A percentile compares a stretch with the other conserved stretches of the same genome.
phyloP scores from a whole-genome alignment of 1,140 invertebrate species.

The Onthophagus taurus region DNA sequence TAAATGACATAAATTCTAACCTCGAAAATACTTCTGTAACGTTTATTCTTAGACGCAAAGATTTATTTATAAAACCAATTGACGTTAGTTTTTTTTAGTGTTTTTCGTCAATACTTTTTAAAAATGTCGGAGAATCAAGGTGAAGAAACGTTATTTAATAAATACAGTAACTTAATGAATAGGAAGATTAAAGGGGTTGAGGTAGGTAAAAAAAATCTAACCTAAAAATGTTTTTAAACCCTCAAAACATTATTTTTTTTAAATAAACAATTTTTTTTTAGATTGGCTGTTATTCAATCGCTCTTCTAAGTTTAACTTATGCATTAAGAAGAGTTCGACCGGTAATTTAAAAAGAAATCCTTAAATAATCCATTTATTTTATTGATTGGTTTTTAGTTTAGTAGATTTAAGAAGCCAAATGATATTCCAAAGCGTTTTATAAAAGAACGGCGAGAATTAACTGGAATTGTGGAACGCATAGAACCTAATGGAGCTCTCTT shows the following conservation, averaged over 20 bases:
- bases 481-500: conserved; percentile 40
- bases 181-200: conserved; percentile 37
- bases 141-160: conserved; percentile 26
- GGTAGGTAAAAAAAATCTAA: conserved; percentile 26
- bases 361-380: conserved; percentile 9
- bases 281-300: conserved; percentile 44
- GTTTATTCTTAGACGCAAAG: neutral
- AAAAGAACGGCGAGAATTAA: conserved; percentile 35
- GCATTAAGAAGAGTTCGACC: conserved; percentile 43
- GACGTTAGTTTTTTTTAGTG: neutral
- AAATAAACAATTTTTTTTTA: conserved; percentile 27
- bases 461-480: conserved; percentile 38
- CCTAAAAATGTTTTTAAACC: conserved; percentile 10
- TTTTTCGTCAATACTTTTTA: neutral
- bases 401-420: conserved; percentile 40
- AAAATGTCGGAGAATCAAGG: neutral
- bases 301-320: conserved; percentile 38
- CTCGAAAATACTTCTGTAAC: conserved; percentile 1
- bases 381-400: conserved; percentile 35
- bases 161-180: conserved; percentile 37
- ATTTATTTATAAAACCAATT: conserved; percentile 4
- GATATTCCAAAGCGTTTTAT: conserved; percentile 43
- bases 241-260: no score
- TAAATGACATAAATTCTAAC: conserved; percentile 1
- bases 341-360: conserved; percentile 33